Conservation (phyloP, 2,797 vertebrate genomes). For the Pseudopleuronectes americanus region DNA sequence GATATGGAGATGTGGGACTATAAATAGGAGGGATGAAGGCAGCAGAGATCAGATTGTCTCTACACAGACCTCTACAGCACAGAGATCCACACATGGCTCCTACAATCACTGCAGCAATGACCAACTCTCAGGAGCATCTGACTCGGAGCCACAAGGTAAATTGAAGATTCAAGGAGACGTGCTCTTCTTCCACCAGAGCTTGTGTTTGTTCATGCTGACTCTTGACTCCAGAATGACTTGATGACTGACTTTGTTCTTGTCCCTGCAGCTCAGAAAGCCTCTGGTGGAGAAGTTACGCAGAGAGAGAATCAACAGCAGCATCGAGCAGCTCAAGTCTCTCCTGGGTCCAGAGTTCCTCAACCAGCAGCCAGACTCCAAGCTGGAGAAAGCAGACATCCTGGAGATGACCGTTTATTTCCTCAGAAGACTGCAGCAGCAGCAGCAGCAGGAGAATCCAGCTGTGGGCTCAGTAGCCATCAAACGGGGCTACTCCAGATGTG, state of each 20-base stretch:
- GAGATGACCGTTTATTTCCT: slow-evolving; percentile 83
- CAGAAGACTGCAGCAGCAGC: background rate
- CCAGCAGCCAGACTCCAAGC: slow-evolving; percentile 82
- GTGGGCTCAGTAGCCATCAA: slow-evolving; percentile 40
- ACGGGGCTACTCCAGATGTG: slow-evolving; percentile 64
- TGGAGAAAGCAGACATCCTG: slow-evolving; percentile 86
- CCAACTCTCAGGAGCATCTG: slow-evolving; percentile 65
- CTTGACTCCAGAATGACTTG: slow-evolving; percentile 30
- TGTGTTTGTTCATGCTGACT: slow-evolving; percentile 48
- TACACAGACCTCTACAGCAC: slow-evolving; percentile 73
- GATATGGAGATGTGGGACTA: slow-evolving; percentile 86
- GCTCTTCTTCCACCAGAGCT: background rate
- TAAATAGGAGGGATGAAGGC: slow-evolving; percentile 83
- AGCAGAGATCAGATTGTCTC: slow-evolving; percentile 75
- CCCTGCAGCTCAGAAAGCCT: slow-evolving; percentile 85
- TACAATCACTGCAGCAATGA: slow-evolving; percentile 66
- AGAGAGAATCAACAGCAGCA: slow-evolving; percentile 82
- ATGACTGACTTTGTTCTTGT: slow-evolving; percentile 41
- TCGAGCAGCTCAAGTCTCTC: slow-evolving; percentile 83
- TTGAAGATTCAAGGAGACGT: slow-evolving; percentile 6
- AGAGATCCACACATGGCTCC: slow-evolving; percentile 82
- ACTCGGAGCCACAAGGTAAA: slow-evolving; percentile 76
- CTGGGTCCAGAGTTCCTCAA: slow-evolving; percentile 83
- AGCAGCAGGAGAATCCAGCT: slow-evolving; percentile 4
- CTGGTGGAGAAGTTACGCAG: slow-evolving; percentile 88